phyloP scores from a whole-genome alignment of 2,113 vertebrate species.

The Embiotoca jacksoni region DNA sequence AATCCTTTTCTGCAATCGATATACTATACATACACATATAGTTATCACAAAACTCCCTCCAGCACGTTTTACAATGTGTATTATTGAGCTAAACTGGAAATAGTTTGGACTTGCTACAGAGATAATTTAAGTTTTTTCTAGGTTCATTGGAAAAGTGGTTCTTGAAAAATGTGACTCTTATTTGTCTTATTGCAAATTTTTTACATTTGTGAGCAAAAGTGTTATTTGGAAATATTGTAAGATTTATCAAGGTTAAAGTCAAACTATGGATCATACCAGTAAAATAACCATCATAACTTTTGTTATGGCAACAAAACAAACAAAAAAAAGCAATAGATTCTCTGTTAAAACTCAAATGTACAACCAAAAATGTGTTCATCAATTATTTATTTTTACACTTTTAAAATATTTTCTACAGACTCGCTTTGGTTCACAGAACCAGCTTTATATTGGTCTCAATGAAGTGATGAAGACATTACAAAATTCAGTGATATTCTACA shows the following conservation, averaged over 20 bases:
- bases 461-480: conserved; percentile 68
- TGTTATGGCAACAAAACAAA: not conserved
- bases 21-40: too few relatives aligned
- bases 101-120: too few relatives aligned
- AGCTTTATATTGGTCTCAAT: conserved; percentile 70
- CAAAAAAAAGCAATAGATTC: not conserved
- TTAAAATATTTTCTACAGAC: conserved; percentile 69
- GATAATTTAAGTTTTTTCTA: too few relatives aligned
- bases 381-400: conserved; percentile 69
- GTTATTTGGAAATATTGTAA: conserved; percentile 7
- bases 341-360: conserved; percentile 13
- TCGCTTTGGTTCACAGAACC: conserved; percentile 86
- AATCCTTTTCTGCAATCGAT: too few relatives aligned
- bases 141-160: too few relatives aligned
- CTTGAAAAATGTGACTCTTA: too few relatives aligned
- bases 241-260: not conserved
- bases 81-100: too few relatives aligned
- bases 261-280: not conserved
- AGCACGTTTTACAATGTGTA: too few relatives aligned
- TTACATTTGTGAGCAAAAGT: not conserved
- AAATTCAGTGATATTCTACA: conserved; percentile 62
- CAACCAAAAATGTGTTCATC: conserved; percentile 52
- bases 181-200: not conserved
- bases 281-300: not conserved
- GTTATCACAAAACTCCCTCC: too few relatives aligned